Evolutionary conservation across 2,888 invertebrate genomes (phyloP).

Genomic region (Acanthoscelides obtectus): DNA sequence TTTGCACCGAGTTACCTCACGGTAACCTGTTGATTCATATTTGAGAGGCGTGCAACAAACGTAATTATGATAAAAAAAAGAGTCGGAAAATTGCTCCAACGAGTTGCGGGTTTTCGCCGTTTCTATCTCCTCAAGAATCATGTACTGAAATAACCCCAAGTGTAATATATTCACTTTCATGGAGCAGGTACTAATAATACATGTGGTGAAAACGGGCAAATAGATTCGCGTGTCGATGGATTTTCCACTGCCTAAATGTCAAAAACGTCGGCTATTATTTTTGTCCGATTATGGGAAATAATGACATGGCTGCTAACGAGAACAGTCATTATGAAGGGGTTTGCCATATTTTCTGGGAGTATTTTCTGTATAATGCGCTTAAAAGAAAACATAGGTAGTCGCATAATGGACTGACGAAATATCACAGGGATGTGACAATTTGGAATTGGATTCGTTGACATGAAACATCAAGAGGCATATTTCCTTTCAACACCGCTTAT

Average conservation of each 20-base stretch:
- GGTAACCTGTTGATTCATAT: too few relatives aligned
- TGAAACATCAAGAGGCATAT: too few relatives aligned
- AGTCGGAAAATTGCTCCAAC: too few relatives aligned
- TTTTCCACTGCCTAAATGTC: neutral
- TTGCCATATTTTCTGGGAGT: neutral
- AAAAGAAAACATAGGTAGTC: neutral
- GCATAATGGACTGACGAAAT: neutral
- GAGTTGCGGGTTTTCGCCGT: too few relatives aligned
- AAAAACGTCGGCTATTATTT: neutral
- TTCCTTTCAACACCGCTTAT: too few relatives aligned
- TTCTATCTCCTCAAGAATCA: neutral
- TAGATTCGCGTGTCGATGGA: neutral
- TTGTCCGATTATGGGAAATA: neutral
- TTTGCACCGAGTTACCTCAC: too few relatives aligned
- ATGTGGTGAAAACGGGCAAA: neutral
- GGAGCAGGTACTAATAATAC: neutral
- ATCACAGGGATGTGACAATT: neutral
- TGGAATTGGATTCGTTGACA: neutral
- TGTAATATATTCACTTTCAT: neutral
- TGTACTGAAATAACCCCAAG: neutral
- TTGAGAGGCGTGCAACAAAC: too few relatives aligned
- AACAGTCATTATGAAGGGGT: neutral
- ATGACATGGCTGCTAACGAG: neutral
- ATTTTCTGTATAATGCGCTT: neutral
- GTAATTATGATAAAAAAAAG: too few relatives aligned